Percentiles rank a stretch among this genome's conserved stretches.
These are phyloP conservation scores for Arothron firmamentum DNA, from an alignment of 2,113 vertebrate species.

Conservation along the genomic window DNA sequence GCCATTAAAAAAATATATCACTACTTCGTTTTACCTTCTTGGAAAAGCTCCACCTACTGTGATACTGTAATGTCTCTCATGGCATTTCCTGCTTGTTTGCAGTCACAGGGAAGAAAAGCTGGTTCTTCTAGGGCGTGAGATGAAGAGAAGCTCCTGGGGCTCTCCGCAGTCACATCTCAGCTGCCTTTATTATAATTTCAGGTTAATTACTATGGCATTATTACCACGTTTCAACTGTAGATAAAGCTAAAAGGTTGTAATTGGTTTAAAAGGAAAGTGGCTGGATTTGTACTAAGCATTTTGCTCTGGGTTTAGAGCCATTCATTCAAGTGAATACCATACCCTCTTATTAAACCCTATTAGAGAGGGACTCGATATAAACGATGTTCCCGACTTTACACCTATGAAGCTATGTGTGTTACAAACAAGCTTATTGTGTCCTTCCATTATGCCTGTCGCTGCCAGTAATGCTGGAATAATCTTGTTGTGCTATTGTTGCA, in stretches of 20 bases:
- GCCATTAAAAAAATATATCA: constrained; percentile 20
- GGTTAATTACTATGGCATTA: constrained; percentile 57
- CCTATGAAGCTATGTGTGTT: constrained; percentile 17
- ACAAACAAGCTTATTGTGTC: constrained; percentile 13
- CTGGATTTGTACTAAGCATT: constrained; percentile 24
- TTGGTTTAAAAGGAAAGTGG: constrained; percentile 46
- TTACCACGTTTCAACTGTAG: constrained; percentile 41
- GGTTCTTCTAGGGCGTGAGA: background rate
- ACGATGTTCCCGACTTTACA: constrained; percentile 29
- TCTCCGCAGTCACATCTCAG: constrained; percentile 17
- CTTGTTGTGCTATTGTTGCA: background rate
- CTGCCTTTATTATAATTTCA: constrained; percentile 46
- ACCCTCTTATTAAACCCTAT: constrained; percentile 62
- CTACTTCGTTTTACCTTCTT: constrained; percentile 29
- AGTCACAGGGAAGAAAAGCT: constrained; percentile 16
- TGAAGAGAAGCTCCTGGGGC: background rate
- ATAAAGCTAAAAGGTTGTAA: constrained; percentile 59
- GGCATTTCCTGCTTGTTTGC: constrained; percentile 50
- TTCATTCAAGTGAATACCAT: constrained; percentile 36
- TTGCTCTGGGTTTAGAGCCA: constrained; percentile 37
- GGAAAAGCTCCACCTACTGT: constrained; percentile 39
- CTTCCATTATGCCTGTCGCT: background rate
- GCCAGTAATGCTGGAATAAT: background rate
- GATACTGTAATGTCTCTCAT: constrained; percentile 26
- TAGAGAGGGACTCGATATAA: constrained; percentile 51